Conservation (phyloP, 1,140 invertebrate species). For the Euglossa dilemma region DNA sequence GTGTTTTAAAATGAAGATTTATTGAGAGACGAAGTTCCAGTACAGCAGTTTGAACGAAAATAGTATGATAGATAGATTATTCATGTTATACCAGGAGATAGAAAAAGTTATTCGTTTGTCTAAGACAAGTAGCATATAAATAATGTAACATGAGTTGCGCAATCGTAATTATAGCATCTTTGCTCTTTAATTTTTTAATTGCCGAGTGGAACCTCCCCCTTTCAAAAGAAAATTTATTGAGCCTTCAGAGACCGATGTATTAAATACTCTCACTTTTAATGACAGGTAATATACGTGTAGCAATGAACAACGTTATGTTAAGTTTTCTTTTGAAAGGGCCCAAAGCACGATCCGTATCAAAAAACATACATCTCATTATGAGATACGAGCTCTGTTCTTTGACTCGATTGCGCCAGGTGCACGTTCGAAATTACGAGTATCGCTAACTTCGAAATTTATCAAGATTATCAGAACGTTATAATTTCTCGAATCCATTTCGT, state of each 20-base stretch:
- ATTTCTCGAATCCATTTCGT: slow-evolving; percentile 3
- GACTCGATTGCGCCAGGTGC: slow-evolving; percentile 1
- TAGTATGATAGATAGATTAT: too few relatives aligned
- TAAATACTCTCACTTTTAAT: neutral
- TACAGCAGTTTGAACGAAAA: too few relatives aligned
- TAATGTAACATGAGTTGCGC: neutral
- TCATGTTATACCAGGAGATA: neutral
- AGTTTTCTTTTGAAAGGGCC: neutral
- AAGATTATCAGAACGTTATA: slow-evolving; percentile 3
- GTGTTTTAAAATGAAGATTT: too few relatives aligned
- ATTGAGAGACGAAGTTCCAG: too few relatives aligned
- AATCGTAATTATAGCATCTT: neutral
- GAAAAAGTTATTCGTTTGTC: too few relatives aligned
- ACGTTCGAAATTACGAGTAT: neutral
- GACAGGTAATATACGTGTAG: neutral
- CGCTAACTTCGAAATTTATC: slow-evolving; percentile 15
- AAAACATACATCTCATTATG: slow-evolving; percentile 9
- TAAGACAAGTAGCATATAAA: neutral
- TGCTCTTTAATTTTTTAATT: neutral
- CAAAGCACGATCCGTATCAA: neutral
- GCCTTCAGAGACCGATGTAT: neutral
- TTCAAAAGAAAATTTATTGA: neutral
- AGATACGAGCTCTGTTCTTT: neutral
- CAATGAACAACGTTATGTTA: neutral
- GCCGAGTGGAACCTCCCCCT: neutral